phyloP scores from a whole-genome alignment of 1,140 invertebrate species.

The Acromyrmex echinatior region DNA sequence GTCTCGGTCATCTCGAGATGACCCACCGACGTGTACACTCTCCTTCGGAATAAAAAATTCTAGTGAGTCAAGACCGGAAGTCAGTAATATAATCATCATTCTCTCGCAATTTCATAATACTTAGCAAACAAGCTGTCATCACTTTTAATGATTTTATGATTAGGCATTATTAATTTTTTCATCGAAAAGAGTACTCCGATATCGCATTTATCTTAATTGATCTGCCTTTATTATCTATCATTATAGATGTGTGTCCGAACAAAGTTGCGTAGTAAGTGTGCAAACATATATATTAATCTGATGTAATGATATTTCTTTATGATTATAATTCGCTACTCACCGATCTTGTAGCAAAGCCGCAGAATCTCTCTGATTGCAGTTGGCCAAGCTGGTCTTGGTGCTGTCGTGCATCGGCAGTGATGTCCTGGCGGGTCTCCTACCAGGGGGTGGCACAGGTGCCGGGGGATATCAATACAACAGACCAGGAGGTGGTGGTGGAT shows the following conservation, averaged over 20 bases:
- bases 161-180: conserved; percentile 2
- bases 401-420: conserved; percentile 76
- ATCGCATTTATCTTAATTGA: conserved; percentile 7
- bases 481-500: conserved; percentile 60
- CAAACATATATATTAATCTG: background rate
- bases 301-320: conserved; percentile 1
- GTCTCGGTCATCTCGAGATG: conserved; percentile 28
- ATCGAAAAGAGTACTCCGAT: background rate
- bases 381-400: conserved; percentile 76
- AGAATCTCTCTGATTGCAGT: conserved; percentile 71
- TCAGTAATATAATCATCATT: conserved; percentile 16
- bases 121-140: background rate
- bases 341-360: background rate
- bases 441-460: conserved; percentile 73
- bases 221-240: conserved; percentile 1
- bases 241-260: background rate
- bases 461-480: conserved; percentile 83
- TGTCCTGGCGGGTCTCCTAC: conserved; percentile 79
- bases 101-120: conserved; percentile 5
- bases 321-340: conserved; percentile 9
- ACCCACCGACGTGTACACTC: background rate
- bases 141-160: background rate
- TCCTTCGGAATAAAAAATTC: background rate
- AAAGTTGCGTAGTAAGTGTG: background rate
- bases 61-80: background rate